Evolutionary conservation across 2,888 invertebrate genomes (phyloP), one percentile per base, ranked within the genome.

Genomic region (Diogma glabrata): DNA sequence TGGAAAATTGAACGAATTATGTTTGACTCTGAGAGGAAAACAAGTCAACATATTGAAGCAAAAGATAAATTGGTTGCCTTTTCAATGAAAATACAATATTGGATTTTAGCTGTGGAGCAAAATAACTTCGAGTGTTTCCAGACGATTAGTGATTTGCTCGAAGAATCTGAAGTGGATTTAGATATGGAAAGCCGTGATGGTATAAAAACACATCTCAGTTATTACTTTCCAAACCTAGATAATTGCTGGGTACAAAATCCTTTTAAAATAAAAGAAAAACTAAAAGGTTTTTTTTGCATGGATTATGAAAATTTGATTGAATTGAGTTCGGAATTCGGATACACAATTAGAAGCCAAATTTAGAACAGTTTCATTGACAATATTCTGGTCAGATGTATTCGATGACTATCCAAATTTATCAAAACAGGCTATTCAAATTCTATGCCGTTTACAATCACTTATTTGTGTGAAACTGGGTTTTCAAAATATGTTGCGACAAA

Each of bases 391-490:
- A 6, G 16, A 33, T 33, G 16, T 10, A 4, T 33, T 33, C 7
- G 33, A 33, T 2, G 33, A 33, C n/a, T 33, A 33, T 33, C 33
- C 12, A 12, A 33, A 33, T 7, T 33, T 33, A 4, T n/a, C 3
- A 2, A 33, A 33, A 33, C n/a, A 33, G 12, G 33, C 33, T 33
- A 33, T 33, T 10, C 2, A 6, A 33, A 3, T 33, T 33, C 33
- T 33, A 33, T 33, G 20, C 38, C 23, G 23, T 36, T 49, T 14
- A n/a, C 49, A 36, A 22, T 24, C 10, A 49, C 49, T 10, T 36
- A 49, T 38, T 49, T 49, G 24, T 49, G 49, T 24, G 36, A 49
- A 14, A 14, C 49, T 10, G 49, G 49, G 17, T 49, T 49, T 49
- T 23, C 36, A 20, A 36, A 38, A 22, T 49, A 36, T 20, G 49